These are phyloP conservation scores for Volucella inflata DNA, from an alignment of 2,888 invertebrate genomes.

Conservation along the genomic window DNA sequence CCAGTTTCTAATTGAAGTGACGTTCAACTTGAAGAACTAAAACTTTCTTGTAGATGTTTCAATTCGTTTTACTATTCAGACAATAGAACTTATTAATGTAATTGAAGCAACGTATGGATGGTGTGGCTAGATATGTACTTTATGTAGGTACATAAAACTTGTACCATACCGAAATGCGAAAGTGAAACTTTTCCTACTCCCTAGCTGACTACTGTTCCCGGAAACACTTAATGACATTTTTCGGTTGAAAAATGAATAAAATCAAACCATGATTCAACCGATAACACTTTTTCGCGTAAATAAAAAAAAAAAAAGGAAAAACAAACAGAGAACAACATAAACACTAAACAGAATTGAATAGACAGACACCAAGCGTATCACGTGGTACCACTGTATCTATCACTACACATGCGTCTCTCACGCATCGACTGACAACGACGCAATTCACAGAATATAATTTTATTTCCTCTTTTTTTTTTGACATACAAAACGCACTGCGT, in stretches of 20 bases:
- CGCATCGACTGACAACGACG: constrained; percentile 36
- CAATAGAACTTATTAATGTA: constrained; percentile 47
- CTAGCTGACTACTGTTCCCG: not conserved
- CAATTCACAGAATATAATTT: constrained; percentile 46
- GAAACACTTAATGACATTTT: constrained; percentile 20
- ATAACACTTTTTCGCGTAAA: constrained; percentile 36
- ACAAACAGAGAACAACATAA: constrained; percentile 45
- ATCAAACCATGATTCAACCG: not conserved
- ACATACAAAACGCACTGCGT: constrained; percentile 48
- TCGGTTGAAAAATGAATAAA: not conserved
- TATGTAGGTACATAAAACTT: not conserved
- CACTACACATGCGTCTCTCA: constrained; percentile 16
- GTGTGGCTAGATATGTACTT: not conserved
- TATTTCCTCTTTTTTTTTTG: not conserved
- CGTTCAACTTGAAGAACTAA: constrained; percentile 13
- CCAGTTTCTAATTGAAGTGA: not conserved
- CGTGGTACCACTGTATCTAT: constrained; percentile 36
- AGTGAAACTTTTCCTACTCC: not conserved
- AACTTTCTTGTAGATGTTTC: constrained; percentile 41
- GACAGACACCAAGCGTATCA: constrained; percentile 24
- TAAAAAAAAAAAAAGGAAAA: constrained; percentile 18
- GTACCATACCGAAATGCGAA: not conserved
- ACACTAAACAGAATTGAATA: not conserved
- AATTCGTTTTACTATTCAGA: constrained; percentile 38
- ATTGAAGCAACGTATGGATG: constrained; percentile 43